Conservation (phyloP, 2,113 vertebrate genomes). For the Ceyx margarethae region DNA sequence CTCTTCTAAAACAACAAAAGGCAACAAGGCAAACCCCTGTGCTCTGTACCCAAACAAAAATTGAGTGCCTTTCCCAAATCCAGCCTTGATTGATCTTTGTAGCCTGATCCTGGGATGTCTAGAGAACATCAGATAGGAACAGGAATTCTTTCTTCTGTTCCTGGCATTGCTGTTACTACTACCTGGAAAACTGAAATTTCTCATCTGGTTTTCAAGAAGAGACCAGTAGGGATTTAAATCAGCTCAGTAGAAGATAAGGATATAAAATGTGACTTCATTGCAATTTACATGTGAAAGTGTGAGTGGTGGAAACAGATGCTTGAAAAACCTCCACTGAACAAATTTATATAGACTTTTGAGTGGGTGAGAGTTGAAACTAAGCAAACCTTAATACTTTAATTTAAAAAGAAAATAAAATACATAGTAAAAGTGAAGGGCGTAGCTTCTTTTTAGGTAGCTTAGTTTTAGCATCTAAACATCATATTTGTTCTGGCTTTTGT, state of each 20-base stretch:
- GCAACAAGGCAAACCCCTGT: background rate
- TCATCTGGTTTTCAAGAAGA: constrained; percentile 8
- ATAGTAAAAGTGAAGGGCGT: background rate
- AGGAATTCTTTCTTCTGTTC: background rate
- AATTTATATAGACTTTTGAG: background rate
- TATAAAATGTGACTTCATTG: background rate
- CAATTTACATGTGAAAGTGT: background rate
- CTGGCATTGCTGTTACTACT: constrained; percentile 9
- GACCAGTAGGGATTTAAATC: background rate
- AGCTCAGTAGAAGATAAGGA: background rate
- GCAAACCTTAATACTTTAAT: background rate
- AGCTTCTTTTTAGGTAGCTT: background rate
- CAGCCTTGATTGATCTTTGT: background rate
- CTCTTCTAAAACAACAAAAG: constrained; percentile 19
- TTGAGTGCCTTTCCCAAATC: background rate
- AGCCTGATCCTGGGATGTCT: background rate
- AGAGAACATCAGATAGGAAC: background rate
- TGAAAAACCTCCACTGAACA: background rate
- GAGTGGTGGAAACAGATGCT: background rate
- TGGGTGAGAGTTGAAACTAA: background rate
- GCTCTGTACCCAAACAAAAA: background rate
- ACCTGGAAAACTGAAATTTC: constrained; percentile 7
- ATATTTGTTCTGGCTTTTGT: background rate
- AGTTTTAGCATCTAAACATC: background rate
- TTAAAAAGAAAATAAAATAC: background rate